Base-by-base conservation (phyloP, 2,888 invertebrate genomes). In the Ophioninae sp. region DNA sequence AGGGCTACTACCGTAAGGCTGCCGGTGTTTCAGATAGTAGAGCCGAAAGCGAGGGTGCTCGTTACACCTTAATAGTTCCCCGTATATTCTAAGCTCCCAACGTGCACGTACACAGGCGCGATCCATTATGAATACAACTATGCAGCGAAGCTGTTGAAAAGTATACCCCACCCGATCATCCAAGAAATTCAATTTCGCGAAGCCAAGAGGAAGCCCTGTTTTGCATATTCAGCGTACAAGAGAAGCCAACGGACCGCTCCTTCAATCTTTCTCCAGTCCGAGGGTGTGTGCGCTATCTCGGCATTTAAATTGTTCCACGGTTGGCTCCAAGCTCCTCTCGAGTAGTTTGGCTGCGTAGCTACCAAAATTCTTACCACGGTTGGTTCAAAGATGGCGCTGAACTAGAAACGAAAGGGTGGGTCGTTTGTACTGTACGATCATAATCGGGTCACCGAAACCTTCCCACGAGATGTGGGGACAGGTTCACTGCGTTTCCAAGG, bases 41-140 rank as follows among this genome's bases (percentile, higher is more conserved):
- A 85, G 85, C 85, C 87, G 79, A 78, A 77, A 77, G 77, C 79
- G 76, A 87, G 87, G 88, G 87, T 87, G 87, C 90, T 90, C 90
- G 90, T 91, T 91, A 90, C 88, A 87, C 87, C 87, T 88, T 91
- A 92, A 92, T 91, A 90, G 90, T 90, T 90, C 81, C 79, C 81
- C 79, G 84, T 85, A 85, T 86, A 81, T 72, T 64, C 69, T 44
- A 83, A 81, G 84, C 81, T 80, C 78, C 68, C 61, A 68, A 51
- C 56, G 59, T 39, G 22, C 20, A 58, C 20, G 44, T 22, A 37
- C 23, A 39, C 2, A 0, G 30, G 13, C 30, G 30, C 30, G 8
- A 22, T 22, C 20, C 22, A 20, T 58, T 20, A 17, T 20, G 30
- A 2, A 63, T 13, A 63, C 13, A 20, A 13, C 58, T 68, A 73